Evolutionary conservation across 1,140 invertebrate species (phyloP).

Genomic region (Aphis gossypii): DNA sequence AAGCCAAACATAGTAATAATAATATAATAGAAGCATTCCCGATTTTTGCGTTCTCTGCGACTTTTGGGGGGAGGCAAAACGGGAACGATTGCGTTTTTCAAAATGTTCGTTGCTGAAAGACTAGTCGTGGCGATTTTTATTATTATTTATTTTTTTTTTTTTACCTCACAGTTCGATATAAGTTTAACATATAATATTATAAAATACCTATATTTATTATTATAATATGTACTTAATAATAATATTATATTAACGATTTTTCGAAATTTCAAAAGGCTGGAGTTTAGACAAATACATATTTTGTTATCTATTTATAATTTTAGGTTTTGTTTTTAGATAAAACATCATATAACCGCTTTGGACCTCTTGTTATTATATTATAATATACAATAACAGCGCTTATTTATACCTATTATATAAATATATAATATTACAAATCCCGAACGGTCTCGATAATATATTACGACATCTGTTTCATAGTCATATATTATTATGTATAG

Average conservation of each 20-base stretch:
- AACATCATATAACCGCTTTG: slow-evolving; percentile 37
- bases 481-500: neutral
- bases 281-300: slow-evolving; percentile 48
- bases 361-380: slow-evolving; percentile 28
- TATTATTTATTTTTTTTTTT: neutral
- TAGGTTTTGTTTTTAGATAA: slow-evolving; percentile 42
- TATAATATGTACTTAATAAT: neutral
- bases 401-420: neutral
- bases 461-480: slow-evolving; percentile 24
- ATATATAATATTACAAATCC: neutral
- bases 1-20: slow-evolving; percentile 27
- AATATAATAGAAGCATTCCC: slow-evolving; percentile 28
- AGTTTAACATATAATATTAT: neutral
- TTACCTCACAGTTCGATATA: slow-evolving; percentile 20
- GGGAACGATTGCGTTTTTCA: neutral
- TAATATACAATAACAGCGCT: neutral
- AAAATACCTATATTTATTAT: neutral
- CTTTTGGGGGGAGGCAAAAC: no score
- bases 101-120: neutral
- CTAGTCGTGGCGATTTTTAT: neutral
- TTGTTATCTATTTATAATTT: slow-evolving; percentile 45
- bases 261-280: slow-evolving; percentile 46
- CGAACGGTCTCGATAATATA: neutral
- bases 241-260: slow-evolving; percentile 2
- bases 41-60: neutral